phyloP scores from a whole-genome alignment of 2,888 invertebrate species.

The Glyphotaelius pellucidus region DNA sequence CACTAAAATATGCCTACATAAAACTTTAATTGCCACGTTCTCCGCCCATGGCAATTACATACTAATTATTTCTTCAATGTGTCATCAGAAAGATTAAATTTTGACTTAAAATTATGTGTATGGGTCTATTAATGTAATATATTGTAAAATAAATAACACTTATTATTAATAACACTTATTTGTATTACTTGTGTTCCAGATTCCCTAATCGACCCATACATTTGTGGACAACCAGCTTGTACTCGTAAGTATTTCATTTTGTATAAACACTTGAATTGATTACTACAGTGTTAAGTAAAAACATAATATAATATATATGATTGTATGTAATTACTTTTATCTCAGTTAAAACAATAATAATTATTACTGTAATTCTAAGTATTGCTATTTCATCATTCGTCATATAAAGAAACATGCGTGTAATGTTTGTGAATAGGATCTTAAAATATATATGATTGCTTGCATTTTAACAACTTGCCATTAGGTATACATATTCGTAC shows the following conservation, averaged over 20 bases:
- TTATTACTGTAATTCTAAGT: background rate
- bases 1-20: no score
- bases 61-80: background rate
- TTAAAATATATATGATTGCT: background rate
- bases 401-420: background rate
- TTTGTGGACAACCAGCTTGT: conserved; percentile 84
- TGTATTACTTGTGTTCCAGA: conserved; percentile 74
- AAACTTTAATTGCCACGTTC: background rate
- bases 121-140: background rate
- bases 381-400: background rate
- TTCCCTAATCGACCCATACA: conserved; percentile 84
- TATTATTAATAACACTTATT: background rate
- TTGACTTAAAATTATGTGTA: background rate
- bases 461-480: background rate
- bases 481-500: no score
- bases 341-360: background rate
- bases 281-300: background rate
- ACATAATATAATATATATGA: background rate
- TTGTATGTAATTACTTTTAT: background rate
- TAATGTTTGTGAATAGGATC: background rate
- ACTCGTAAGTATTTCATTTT: conserved; percentile 74
- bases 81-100: background rate
- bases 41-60: background rate
- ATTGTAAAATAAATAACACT: background rate
- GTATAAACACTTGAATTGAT: background rate